Evolutionary conservation across 1,140 invertebrate species (phyloP).

Genomic region (Archivesica marissinica): DNA sequence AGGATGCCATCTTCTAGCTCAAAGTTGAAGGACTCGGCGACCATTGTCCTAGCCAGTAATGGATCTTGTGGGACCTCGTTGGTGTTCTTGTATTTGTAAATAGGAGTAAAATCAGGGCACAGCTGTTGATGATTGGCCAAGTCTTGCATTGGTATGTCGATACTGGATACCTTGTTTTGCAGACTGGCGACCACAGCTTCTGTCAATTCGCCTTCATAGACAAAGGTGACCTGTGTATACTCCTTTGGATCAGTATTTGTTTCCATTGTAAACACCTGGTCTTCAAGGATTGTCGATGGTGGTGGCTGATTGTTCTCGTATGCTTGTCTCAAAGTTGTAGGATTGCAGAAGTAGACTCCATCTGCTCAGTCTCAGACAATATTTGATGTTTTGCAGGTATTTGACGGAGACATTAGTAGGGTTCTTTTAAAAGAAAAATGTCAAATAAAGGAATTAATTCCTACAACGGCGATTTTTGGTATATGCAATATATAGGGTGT

Average conservation of each 20-base stretch:
- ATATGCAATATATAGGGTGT: too few species aligned
- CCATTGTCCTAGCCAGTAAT: background rate
- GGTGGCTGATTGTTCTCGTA: background rate
- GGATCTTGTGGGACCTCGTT: background rate
- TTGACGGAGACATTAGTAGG: too few species aligned
- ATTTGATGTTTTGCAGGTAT: slow-evolving; percentile 58
- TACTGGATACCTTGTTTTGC: background rate
- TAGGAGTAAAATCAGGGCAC: background rate
- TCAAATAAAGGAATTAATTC: too few species aligned
- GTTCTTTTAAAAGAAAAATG: too few species aligned
- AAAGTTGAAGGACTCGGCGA: background rate
- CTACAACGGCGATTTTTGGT: too few species aligned
- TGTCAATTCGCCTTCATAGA: background rate
- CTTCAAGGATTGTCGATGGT: too few species aligned
- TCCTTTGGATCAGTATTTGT: background rate
- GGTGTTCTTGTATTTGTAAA: background rate
- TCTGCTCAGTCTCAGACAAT: slow-evolving; percentile 35
- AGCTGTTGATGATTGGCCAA: background rate
- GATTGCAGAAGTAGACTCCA: slow-evolving; percentile 57
- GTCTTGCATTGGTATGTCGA: background rate
- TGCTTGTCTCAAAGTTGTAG: slow-evolving; percentile 43
- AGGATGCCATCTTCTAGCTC: slow-evolving; percentile 54
- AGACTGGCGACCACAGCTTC: background rate
- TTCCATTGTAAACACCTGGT: background rate
- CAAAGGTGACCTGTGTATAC: background rate